phyloP scores from a whole-genome alignment of 2,797 vertebrate genomes.

The Acomys russatus region DNA sequence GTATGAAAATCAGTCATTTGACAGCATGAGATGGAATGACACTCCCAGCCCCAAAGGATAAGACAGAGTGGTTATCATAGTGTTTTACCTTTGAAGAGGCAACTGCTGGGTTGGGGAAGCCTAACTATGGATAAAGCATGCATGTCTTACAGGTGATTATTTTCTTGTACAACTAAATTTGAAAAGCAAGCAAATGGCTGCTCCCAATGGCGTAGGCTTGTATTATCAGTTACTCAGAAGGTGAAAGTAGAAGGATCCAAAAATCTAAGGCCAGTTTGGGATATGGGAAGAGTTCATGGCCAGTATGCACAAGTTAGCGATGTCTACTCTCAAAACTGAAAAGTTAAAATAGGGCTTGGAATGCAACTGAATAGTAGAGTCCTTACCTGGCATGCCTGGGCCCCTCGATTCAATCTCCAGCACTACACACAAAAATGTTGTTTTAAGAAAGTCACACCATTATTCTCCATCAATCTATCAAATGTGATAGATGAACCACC shows the following conservation, averaged over 20 bases:
- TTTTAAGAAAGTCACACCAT: not conserved
- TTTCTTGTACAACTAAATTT: constrained; percentile 26
- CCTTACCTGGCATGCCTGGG: not conserved
- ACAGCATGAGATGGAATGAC: not conserved
- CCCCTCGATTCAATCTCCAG: not conserved
- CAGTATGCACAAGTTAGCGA: not conserved
- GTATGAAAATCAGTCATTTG: not conserved
- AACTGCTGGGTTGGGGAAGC: not conserved
- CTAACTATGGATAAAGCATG: not conserved
- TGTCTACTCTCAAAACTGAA: not conserved
- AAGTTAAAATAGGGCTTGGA: not conserved
- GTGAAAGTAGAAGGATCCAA: not conserved
- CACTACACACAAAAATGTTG: not conserved
- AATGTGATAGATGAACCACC: not conserved
- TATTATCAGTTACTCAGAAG: not conserved
- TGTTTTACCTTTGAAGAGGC: not conserved
- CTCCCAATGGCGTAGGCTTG: too few relatives aligned
- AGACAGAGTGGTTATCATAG: not conserved
- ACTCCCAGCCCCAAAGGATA: not conserved
- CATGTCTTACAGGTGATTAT: not conserved
- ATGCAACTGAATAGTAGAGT: not conserved
- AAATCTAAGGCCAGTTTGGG: not conserved
- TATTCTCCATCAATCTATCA: not conserved
- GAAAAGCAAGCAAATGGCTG: not conserved
- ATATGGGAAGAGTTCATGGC: not conserved